Percentiles rank a stretch among this genome's conserved stretches.
Conservation (phyloP, 2,888 invertebrate species). For the Polietes domitor region DNA sequence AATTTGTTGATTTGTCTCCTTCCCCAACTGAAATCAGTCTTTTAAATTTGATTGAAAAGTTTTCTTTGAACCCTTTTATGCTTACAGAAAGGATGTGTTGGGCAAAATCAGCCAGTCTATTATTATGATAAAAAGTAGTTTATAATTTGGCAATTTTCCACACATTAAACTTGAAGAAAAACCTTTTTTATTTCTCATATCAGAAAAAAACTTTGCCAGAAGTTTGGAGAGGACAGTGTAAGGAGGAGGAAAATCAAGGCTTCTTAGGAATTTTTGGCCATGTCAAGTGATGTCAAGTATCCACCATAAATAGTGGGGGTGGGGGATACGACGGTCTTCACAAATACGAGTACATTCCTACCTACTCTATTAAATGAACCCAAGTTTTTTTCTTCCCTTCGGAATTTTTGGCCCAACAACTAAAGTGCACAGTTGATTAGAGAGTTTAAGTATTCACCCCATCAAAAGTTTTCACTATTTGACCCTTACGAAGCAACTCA, state of each 20-base stretch:
- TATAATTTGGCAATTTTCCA: constrained; percentile 65
- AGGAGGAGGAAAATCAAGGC: too few relatives aligned
- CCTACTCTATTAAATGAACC: background rate
- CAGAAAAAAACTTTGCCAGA: too few relatives aligned
- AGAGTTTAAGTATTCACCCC: constrained; percentile 46
- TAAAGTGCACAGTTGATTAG: constrained; percentile 39
- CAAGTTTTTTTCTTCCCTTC: background rate
- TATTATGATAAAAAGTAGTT: constrained; percentile 42
- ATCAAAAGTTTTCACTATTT: constrained; percentile 13
- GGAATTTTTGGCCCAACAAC: constrained; percentile 5
- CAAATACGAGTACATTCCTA: background rate
- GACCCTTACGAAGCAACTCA: background rate
- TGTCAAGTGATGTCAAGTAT: constrained; percentile 45
- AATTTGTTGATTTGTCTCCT: background rate
- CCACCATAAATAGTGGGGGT: constrained; percentile 50
- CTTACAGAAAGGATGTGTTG: background rate
- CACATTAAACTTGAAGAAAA: constrained; percentile 54
- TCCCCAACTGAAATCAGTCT: background rate
- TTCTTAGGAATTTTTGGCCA: background rate
- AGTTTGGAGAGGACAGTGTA: too few relatives aligned
- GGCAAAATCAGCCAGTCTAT: constrained; percentile 29
- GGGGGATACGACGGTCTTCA: background rate
- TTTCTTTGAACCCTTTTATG: constrained; percentile 15
- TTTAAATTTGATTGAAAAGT: background rate
- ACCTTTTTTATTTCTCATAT: constrained; percentile 31